Evolutionary conservation across 2,888 invertebrate genomes (phyloP), one percentile per base, ranked within the genome.

Genomic region (Dascillus cervinus): DNA sequence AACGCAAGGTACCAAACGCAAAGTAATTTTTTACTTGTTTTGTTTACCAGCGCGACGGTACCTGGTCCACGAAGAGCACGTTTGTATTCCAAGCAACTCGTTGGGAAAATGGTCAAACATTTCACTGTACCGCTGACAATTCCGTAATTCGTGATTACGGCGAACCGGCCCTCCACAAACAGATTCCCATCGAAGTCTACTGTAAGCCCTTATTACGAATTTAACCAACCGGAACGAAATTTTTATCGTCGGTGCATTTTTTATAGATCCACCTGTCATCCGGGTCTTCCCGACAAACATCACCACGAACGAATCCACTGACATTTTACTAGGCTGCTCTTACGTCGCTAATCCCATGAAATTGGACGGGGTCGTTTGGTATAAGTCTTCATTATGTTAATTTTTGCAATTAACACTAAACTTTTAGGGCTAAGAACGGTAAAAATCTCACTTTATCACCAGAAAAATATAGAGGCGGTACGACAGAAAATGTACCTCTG

Each of bases 281-380:
- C 72, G 70, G 33, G 79, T 90, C 30, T 73, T 70, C 27, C 86
- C 88, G 0, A 72, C 71, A 14, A 83, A 83, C 58, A 73, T 84
- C 41, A 84, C 85, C 0, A 81, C 83, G 3, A 82, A 84, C 49
- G 91, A 90, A 62, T 78, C 79, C 8, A 72, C 75, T 17, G 37
- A 40, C 28, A 41, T 50, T 19, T 67, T 83, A 20, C 72, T 91
- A 29, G 76, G 78, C 44, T 91, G 91, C 62, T 76, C 79, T 50
- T 90, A 88, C 58, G 80, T 82, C 44, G 86, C 91, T 33, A 92
- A 92, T 66, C 91, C 92, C 0, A 81, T 85, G 12, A 75, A 82
- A 5, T 67, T 91, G 15, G 73, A 70, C 26, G 73, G 73, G 43
- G 86, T 87, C 27, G 71, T 76, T 49, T 91, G 91, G 91, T 89